A percentile compares a stretch with the other conserved stretches of the same genome.
These are phyloP conservation scores for Budorcas taxicolor DNA, from an alignment of 2,113 vertebrate species.

Conservation along the genomic window DNA sequence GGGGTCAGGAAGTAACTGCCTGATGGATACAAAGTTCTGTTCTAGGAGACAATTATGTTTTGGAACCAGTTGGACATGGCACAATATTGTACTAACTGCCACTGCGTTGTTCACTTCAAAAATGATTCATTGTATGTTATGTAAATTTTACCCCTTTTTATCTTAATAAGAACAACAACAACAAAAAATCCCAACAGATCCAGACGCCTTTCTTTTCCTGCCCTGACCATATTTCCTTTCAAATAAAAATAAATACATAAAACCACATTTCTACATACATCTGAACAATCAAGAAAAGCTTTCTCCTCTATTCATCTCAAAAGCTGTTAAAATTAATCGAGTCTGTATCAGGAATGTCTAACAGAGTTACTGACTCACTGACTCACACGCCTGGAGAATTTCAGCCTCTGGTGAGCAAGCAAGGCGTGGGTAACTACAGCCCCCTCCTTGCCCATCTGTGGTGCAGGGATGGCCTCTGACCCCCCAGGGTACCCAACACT, in stretches of 20 bases:
- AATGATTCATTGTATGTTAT: background rate
- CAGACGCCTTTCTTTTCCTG: background rate
- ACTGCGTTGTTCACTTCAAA: background rate
- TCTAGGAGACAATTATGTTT: background rate
- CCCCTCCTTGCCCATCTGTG: accelerated
- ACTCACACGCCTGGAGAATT: background rate
- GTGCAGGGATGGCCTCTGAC: background rate
- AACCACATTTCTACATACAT: background rate
- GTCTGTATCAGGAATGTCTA: background rate
- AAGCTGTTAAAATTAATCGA: slow-evolving; percentile 46
- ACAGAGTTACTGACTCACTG: slow-evolving; percentile 7
- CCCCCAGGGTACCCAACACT: background rate
- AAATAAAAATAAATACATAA: slow-evolving; percentile 15
- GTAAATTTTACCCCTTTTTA: background rate
- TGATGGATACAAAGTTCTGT: background rate
- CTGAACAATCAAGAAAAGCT: background rate
- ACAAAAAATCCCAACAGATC: background rate
- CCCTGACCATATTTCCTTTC: background rate
- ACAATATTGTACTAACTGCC: background rate
- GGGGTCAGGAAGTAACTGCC: background rate
- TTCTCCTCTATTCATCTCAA: slow-evolving; percentile 24
- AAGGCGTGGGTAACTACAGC: accelerated
- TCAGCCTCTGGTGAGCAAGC: background rate
- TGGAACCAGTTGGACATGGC: background rate
- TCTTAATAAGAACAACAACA: background rate